Evolutionary conservation across 2,113 vertebrate genomes (phyloP).

Genomic region (Actenoides lindsayi): DNA sequence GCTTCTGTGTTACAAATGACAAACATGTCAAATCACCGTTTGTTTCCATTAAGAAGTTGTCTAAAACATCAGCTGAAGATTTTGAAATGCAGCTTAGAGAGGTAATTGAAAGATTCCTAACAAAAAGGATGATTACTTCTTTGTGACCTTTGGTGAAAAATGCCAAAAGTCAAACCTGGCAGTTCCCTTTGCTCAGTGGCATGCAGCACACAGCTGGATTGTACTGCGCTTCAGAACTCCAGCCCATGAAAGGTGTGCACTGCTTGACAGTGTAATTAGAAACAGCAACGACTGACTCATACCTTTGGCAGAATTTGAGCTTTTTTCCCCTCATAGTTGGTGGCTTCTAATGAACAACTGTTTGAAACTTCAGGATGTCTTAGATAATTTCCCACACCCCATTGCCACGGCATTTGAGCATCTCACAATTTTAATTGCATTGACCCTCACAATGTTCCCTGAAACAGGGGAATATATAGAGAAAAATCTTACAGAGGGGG

Average conservation of each 20-base stretch:
- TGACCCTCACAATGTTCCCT: neutral
- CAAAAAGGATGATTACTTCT: neutral
- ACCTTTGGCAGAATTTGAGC: neutral
- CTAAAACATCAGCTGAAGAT: neutral
- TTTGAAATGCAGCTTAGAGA: neutral
- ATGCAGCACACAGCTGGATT: neutral
- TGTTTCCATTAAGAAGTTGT: neutral
- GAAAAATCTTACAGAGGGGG: neutral
- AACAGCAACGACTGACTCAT: neutral
- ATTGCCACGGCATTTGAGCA: neutral
- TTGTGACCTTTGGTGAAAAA: neutral
- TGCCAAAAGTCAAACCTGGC: neutral
- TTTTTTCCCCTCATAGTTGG: neutral
- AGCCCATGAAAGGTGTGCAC: neutral
- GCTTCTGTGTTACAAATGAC: neutral
- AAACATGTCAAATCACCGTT: neutral
- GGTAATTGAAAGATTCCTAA: neutral
- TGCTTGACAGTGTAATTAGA: neutral
- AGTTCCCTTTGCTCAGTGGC: neutral
- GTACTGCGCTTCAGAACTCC: neutral
- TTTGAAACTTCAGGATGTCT: neutral
- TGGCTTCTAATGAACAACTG: neutral
- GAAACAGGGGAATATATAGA: neutral
- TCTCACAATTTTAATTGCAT: neutral
- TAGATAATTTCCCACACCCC: neutral